phyloP scores from a whole-genome alignment of 1,140 invertebrate species.

The Dolichoris vasculosae region DNA sequence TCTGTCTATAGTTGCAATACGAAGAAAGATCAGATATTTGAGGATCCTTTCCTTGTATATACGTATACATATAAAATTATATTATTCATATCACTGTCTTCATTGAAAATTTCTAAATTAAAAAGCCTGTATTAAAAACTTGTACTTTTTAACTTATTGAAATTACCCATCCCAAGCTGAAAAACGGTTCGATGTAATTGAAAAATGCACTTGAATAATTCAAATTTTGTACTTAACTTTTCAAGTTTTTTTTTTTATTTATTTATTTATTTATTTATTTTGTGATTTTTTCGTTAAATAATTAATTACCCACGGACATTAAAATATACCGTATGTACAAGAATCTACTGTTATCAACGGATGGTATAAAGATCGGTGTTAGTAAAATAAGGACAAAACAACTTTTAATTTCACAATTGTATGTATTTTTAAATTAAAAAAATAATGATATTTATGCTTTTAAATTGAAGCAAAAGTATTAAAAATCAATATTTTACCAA shows the following conservation, averaged over 20 bases:
- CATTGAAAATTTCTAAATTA: slow-evolving; percentile 72
- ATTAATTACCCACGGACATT: not conserved
- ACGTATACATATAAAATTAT: slow-evolving; percentile 69
- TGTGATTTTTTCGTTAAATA: not conserved
- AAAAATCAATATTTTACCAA: slow-evolving; percentile 7
- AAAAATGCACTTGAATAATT: not conserved
- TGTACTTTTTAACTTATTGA: not conserved
- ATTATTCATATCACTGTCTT: slow-evolving; percentile 73
- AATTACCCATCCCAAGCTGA: not conserved
- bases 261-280: too few species aligned
- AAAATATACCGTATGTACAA: not conserved
- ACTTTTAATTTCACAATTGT: too few species aligned
- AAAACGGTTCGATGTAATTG: not conserved
- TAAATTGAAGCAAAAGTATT: not conserved
- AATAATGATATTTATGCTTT: not conserved
- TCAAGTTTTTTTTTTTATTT: not conserved
- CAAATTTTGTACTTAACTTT: not conserved
- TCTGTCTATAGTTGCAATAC: slow-evolving; percentile 45
- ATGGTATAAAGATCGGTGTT: not conserved
- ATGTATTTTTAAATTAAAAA: not conserved
- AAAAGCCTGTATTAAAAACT: slow-evolving; percentile 69
- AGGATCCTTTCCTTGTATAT: slow-evolving; percentile 64
- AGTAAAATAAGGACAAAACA: not conserved
- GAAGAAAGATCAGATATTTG: slow-evolving; percentile 60
- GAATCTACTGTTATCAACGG: not conserved